phyloP scores from a whole-genome alignment of 2,113 vertebrate species.

The Accipiter virgatus region DNA sequence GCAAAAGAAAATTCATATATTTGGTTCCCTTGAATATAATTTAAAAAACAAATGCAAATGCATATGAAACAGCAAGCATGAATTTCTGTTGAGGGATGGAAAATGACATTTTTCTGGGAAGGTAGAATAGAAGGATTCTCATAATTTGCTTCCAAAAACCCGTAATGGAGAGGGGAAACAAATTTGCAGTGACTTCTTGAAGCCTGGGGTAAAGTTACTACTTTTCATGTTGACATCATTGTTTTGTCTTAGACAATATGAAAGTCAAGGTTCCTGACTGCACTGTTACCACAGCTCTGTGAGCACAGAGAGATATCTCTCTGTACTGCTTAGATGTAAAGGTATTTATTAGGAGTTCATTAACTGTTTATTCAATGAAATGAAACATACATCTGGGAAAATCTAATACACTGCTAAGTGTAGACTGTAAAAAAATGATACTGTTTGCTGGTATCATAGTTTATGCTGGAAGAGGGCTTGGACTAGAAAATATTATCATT shows the following conservation, averaged over 20 bases:
- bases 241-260: background rate
- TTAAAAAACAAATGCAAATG: background rate
- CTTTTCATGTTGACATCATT: background rate
- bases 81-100: background rate
- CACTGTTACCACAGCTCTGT: too few relatives aligned
- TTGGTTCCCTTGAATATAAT: background rate
- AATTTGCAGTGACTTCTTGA: background rate
- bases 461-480: background rate
- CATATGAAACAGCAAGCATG: background rate
- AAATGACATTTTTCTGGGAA: background rate
- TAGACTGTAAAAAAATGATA: background rate
- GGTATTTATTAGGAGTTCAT: background rate
- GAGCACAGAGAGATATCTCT: background rate
- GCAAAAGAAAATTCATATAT: background rate
- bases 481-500: background rate
- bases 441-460: background rate
- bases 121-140: background rate
- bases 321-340: background rate
- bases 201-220: background rate
- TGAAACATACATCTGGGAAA: background rate
- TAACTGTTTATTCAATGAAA: constrained; percentile 37
- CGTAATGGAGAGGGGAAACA: background rate
- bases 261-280: background rate
- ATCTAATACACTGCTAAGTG: background rate
- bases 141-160: background rate